These are phyloP conservation scores for Clinocottus analis DNA, from an alignment of 2,113 vertebrate genomes.

Conservation along the genomic window DNA sequence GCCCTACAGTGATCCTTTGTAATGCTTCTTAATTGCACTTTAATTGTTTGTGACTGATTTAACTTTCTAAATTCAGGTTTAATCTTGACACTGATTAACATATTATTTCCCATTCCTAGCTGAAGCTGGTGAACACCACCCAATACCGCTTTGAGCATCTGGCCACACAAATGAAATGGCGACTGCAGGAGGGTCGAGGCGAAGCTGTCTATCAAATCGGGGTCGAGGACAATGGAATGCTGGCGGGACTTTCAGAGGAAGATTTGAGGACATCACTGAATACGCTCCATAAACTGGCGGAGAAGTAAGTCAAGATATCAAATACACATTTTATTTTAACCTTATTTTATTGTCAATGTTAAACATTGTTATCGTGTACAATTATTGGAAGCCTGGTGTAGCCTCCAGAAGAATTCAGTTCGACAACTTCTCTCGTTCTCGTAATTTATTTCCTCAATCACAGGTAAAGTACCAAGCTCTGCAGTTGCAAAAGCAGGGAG, in stretches of 20 bases:
- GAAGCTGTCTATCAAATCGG: constrained; percentile 99
- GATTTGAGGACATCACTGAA: constrained; percentile 95
- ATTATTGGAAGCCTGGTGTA: too few relatives aligned
- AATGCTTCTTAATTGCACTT: neutral
- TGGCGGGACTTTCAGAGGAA: constrained; percentile 94
- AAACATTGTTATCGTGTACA: too few relatives aligned
- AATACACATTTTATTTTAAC: neutral
- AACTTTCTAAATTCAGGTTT: neutral
- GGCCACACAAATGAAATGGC: constrained; percentile 99
- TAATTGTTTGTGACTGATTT: neutral
- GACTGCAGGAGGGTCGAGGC: constrained; percentile 95
- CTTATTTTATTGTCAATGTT: neutral
- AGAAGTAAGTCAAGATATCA: constrained; percentile 86
- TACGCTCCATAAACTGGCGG: constrained; percentile 94
- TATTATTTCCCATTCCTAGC: constrained; percentile 73
- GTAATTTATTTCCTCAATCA: too few relatives aligned
- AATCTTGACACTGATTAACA: constrained; percentile 14
- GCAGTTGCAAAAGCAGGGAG: too few relatives aligned
- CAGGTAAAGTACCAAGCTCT: too few relatives aligned
- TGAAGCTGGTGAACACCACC: constrained; percentile 96
- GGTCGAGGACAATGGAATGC: constrained; percentile 96
- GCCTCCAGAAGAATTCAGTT: too few relatives aligned
- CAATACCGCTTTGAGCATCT: constrained; percentile 98
- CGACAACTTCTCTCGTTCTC: too few relatives aligned
- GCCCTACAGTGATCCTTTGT: neutral